Percentiles rank a stretch among this genome's conserved stretches.
These are phyloP conservation scores for Lophura nycthemera DNA, from an alignment of 2,113 vertebrate genomes.

Conservation along the genomic window DNA sequence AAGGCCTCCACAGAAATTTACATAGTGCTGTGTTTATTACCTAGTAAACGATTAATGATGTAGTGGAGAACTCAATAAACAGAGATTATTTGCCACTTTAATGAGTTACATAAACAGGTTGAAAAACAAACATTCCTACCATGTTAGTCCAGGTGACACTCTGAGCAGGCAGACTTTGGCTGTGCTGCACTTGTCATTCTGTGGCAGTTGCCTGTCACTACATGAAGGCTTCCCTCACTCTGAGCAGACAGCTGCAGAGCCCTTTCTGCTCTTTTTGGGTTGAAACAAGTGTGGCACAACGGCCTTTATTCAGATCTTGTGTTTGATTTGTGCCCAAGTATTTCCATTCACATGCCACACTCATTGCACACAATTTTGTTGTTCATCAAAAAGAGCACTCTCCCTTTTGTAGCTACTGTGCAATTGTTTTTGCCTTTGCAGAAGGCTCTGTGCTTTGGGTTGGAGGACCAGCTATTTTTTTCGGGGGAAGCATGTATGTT, in stretches of 20 bases:
- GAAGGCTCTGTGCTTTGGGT: not conserved
- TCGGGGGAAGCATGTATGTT: not conserved
- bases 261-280: not conserved
- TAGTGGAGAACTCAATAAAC: not conserved
- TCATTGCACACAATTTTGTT: fast-evolving
- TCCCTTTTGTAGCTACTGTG: fast-evolving
- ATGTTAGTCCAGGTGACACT: not conserved
- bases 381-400: not conserved
- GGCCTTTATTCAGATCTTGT: not conserved
- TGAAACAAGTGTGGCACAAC: not conserved
- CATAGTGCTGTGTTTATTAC: not conserved
- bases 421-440: fast-evolving
- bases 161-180: not conserved
- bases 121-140: not conserved
- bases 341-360: not conserved
- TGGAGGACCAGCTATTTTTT: fast-evolving
- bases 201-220: not conserved
- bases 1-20: not conserved
- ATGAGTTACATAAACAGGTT: fast-evolving
- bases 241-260: fast-evolving
- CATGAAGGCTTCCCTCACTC: not conserved
- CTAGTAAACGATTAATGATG: fast-evolving
- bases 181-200: not conserved
- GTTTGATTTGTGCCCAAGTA: not conserved
- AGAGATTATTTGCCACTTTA: not conserved